These are phyloP conservation scores for Rhinoptilus africanus DNA, from an alignment of 2,113 vertebrate species.

Conservation along the genomic window DNA sequence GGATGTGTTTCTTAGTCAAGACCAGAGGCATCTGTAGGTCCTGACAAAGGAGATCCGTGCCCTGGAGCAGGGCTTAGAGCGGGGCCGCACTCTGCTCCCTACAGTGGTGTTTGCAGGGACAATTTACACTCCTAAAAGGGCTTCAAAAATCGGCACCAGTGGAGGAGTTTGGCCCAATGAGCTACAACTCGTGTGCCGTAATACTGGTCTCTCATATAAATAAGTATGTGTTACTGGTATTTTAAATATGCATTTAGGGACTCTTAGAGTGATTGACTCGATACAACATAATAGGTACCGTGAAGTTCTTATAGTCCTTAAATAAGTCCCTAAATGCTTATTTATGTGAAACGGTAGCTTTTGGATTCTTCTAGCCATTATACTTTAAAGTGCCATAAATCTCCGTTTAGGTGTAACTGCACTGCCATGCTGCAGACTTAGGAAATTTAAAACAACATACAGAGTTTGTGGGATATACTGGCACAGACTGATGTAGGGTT, in stretches of 20 bases:
- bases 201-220: not conserved
- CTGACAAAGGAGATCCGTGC: not conserved
- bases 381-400: not conserved
- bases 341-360: not conserved
- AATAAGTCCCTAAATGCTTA: not conserved
- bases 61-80: not conserved
- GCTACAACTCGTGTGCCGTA: not conserved
- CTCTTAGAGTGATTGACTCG: not conserved
- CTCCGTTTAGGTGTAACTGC: not conserved
- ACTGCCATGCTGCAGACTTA: not conserved
- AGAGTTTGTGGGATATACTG: not conserved
- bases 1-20: not conserved
- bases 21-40: not conserved
- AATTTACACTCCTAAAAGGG: not conserved
- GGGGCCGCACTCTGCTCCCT: accelerated
- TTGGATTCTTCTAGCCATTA: not conserved
- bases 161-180: not conserved
- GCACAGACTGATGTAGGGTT: not conserved
- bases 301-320: not conserved
- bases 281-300: not conserved
- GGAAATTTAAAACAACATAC: not conserved
- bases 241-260: not conserved
- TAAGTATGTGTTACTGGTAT: not conserved
- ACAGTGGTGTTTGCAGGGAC: not conserved
- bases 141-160: not conserved